A percentile compares a stretch with the other conserved stretches of the same genome.
These are phyloP conservation scores for Maniola hyperantus DNA, from an alignment of 2,888 invertebrate genomes.

Conservation along the genomic window DNA sequence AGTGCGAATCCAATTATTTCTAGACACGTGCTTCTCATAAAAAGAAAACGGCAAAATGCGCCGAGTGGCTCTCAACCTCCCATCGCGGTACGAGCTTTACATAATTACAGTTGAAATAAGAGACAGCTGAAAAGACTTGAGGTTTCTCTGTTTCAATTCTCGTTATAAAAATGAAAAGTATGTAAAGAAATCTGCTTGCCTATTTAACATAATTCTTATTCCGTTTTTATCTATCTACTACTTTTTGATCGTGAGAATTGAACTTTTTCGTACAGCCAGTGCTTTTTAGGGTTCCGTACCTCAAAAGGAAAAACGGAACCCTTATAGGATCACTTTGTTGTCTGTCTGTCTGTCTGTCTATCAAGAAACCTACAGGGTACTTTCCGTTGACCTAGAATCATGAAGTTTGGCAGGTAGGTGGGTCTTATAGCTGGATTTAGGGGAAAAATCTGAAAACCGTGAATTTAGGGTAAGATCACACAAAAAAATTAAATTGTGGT, in stretches of 20 bases:
- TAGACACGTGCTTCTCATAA: conserved; percentile 19
- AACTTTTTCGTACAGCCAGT: background rate
- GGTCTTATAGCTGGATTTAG: too few species aligned
- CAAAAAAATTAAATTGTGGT: too few species aligned
- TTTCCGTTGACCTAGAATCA: too few species aligned
- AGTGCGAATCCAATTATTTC: conserved; percentile 25
- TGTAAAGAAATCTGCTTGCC: background rate
- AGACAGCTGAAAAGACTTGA: conserved; percentile 11
- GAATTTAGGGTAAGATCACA: too few species aligned
- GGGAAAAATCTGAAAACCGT: too few species aligned
- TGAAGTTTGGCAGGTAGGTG: too few species aligned
- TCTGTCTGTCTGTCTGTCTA: too few species aligned
- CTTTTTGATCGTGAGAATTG: background rate
- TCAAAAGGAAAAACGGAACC: too few species aligned
- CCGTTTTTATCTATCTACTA: background rate
- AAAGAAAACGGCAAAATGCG: conserved; percentile 22
- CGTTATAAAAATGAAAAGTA: background rate
- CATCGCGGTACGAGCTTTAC: conserved; percentile 16
- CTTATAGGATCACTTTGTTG: too few species aligned
- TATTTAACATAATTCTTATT: conserved; percentile 1
- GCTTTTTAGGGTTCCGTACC: too few species aligned
- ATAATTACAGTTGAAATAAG: conserved; percentile 27
- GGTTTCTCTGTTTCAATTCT: conserved; percentile 5
- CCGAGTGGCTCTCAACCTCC: conserved; percentile 22
- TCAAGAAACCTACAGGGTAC: too few species aligned